Evolutionary conservation across 1,140 invertebrate species (phyloP).

Genomic region (Potamilus streckersoni): DNA sequence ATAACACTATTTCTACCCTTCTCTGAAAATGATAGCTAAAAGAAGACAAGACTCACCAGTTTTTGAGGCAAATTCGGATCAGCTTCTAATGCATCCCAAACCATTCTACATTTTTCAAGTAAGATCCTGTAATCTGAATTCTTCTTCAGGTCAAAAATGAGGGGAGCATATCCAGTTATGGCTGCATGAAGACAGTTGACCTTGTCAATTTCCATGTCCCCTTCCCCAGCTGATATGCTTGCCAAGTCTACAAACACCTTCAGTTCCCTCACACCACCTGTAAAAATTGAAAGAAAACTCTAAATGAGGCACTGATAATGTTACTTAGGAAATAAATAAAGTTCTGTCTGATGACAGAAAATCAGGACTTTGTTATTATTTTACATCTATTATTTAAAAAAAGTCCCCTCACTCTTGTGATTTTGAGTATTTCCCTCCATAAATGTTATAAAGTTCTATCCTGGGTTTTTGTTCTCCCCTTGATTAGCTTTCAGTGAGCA

Average conservation of each 20-base stretch:
- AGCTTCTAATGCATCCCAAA: slow-evolving; percentile 50
- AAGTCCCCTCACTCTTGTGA: too few species aligned
- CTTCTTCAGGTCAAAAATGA: slow-evolving; percentile 55
- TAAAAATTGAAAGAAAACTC: neutral
- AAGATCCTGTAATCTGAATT: slow-evolving; percentile 41
- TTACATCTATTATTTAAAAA: too few species aligned
- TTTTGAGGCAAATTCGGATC: slow-evolving; percentile 51
- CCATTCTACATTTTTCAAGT: slow-evolving; percentile 43
- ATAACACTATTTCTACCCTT: too few species aligned
- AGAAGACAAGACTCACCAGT: slow-evolving; percentile 38
- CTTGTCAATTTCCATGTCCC: slow-evolving; percentile 46
- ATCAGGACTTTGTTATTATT: too few species aligned
- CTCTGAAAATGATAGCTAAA: too few species aligned
- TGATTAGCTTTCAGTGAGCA: too few species aligned
- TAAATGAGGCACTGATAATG: too few species aligned
- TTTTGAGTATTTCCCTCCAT: too few species aligned
- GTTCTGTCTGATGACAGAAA: too few species aligned
- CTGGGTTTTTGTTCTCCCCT: too few species aligned
- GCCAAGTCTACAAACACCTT: slow-evolving; percentile 65
- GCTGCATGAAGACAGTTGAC: slow-evolving; percentile 59
- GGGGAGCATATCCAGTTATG: slow-evolving; percentile 57
- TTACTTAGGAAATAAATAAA: too few species aligned
- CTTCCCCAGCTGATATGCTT: slow-evolving; percentile 61
- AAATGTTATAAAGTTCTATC: too few species aligned
- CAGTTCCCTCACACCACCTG: slow-evolving; percentile 51